Percentiles rank a stretch among this genome's conserved stretches.
phyloP scores from a whole-genome alignment of 1,140 invertebrate species.

The Drosophila bifasciata region DNA sequence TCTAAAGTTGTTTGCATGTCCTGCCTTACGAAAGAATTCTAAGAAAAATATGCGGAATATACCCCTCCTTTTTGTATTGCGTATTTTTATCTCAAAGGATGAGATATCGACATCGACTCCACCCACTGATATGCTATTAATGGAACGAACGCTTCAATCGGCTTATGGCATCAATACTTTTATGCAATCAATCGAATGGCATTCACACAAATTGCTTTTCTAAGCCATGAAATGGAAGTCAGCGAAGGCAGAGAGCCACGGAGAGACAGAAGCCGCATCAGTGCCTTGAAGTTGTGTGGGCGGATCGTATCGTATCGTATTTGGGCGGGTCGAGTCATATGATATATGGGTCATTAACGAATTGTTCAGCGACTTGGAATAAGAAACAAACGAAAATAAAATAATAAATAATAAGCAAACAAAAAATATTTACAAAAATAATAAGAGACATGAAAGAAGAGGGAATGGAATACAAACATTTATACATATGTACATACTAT shows the following conservation, averaged over 20 bases:
- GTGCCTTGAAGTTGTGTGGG: constrained; percentile 4
- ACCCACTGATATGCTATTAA: background rate
- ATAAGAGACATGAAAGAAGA: constrained; percentile 10
- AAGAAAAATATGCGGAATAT: no score
- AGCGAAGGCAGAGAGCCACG: background rate
- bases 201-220: constrained; percentile 52
- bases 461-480: no score
- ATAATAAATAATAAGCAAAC: constrained; percentile 31
- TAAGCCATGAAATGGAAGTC: constrained; percentile 45
- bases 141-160: constrained; percentile 23
- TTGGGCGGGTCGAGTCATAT: constrained; percentile 36
- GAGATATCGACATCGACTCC: no score
- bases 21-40: no score
- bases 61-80: no score
- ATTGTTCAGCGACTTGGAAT: constrained; percentile 55
- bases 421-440: constrained; percentile 36
- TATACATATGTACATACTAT: no score
- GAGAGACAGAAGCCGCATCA: constrained; percentile 36
- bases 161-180: constrained; percentile 56
- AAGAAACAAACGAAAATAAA: constrained; percentile 13
- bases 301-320: constrained; percentile 24
- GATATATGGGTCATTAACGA: constrained; percentile 65
- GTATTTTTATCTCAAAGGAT: no score
- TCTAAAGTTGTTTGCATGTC: no score
- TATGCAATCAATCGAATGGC: constrained; percentile 57